Evolutionary conservation across 2,797 vertebrate species (phyloP).

Genomic region (Clamator glandarius): DNA sequence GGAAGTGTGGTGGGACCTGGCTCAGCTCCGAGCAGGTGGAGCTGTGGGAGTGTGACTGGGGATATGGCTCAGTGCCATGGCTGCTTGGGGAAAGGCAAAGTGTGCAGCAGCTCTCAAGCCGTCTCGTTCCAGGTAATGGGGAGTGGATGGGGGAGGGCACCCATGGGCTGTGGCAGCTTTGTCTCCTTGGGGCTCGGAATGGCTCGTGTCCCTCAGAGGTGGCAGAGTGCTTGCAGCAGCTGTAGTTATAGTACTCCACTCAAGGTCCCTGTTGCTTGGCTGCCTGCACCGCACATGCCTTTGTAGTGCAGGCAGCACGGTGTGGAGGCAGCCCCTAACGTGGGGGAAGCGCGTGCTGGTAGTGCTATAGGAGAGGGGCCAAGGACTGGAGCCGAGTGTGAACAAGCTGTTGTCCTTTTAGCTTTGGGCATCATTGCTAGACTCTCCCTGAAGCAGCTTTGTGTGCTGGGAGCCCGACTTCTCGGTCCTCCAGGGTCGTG

Average conservation of each 20-base stretch:
- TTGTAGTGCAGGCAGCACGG: neutral
- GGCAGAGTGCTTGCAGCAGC: neutral
- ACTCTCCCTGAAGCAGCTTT: neutral
- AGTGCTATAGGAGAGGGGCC: neutral
- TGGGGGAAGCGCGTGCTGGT: fast-evolving
- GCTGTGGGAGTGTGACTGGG: neutral
- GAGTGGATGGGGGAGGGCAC: neutral
- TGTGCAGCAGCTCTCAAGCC: neutral
- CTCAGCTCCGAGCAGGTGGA: neutral
- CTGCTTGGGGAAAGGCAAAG: neutral
- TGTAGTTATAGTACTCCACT: fast-evolving
- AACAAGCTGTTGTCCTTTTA: neutral
- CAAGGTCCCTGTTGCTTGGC: neutral
- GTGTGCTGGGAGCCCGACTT: neutral
- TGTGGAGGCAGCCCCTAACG: neutral
- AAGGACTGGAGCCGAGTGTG: neutral
- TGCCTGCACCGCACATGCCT: neutral
- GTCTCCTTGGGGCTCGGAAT: fast-evolving
- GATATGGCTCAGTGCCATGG: fast-evolving
- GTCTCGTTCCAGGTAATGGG: neutral
- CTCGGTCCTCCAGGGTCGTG: constrained; percentile 40
- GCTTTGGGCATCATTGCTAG: neutral
- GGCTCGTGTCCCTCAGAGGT: neutral
- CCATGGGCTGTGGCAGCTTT: neutral
- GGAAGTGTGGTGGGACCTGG: neutral